Conservation (phyloP, 2,888 invertebrate genomes). For the Tillus elongatus region DNA sequence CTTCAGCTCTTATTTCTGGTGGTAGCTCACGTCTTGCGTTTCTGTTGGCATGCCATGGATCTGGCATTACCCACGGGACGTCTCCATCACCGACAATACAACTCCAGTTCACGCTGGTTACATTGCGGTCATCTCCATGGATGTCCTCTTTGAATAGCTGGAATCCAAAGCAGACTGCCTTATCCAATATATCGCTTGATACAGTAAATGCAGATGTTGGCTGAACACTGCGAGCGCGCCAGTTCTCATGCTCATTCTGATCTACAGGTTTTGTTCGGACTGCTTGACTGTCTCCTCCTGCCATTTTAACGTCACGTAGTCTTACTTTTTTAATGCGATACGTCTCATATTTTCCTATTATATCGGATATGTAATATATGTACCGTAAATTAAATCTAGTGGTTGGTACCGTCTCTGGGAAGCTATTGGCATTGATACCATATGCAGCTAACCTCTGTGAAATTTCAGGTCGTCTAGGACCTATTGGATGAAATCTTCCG, state of each 20-base stretch:
- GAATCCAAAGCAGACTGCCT: slow-evolving; percentile 1
- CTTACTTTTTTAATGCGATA: slow-evolving; percentile 21
- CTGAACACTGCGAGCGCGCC: slow-evolving; percentile 20
- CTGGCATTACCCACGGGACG: slow-evolving; percentile 8
- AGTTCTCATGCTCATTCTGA: slow-evolving; percentile 15
- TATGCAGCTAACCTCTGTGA: slow-evolving; percentile 22
- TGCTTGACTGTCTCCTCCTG: slow-evolving; percentile 24
- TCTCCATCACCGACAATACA: slow-evolving; percentile 7
- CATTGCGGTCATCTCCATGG: background rate
- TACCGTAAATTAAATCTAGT: slow-evolving; percentile 23
- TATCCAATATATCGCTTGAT: slow-evolving; percentile 19
- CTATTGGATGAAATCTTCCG: slow-evolving; percentile 22
- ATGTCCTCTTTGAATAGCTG: background rate
- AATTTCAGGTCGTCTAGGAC: slow-evolving; percentile 21
- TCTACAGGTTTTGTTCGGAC: slow-evolving; percentile 19
- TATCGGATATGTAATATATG: slow-evolving; percentile 21
- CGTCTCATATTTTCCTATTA: slow-evolving; percentile 21
- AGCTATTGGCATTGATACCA: slow-evolving; percentile 21
- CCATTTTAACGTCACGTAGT: slow-evolving; percentile 16
- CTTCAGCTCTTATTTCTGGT: too few relatives aligned
- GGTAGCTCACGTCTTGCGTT: slow-evolving; percentile 7
- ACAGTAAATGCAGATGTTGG: slow-evolving; percentile 19
- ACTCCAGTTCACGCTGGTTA: slow-evolving; percentile 10
- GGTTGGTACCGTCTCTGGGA: too few relatives aligned
- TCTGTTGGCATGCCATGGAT: slow-evolving; percentile 10